These are phyloP conservation scores for Sarcophaga variegata DNA, from an alignment of 2,888 invertebrate genomes.

Conservation along the genomic window DNA sequence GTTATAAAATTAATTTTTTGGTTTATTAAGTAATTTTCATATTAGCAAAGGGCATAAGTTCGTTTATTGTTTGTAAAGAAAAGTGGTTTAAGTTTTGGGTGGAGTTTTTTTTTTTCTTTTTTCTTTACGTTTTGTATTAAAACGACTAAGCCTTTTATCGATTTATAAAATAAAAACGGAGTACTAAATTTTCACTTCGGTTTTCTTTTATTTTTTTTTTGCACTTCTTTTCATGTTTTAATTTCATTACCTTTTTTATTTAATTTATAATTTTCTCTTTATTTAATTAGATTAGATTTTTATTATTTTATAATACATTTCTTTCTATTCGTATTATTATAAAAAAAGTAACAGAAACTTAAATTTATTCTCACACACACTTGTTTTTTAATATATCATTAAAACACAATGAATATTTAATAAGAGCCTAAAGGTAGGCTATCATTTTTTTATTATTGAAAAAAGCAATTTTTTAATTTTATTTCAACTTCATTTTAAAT, in stretches of 20 bases:
- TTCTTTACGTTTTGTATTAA: slow-evolving; percentile 20
- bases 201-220: slow-evolving; percentile 27
- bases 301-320: too few relatives aligned
- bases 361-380: background rate
- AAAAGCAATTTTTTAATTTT: background rate
- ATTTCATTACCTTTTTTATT: slow-evolving; percentile 36
- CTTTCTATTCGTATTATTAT: background rate
- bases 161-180: slow-evolving; percentile 62
- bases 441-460: slow-evolving; percentile 3
- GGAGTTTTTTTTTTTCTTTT: slow-evolving; percentile 52
- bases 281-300: too few relatives aligned
- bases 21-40: too few relatives aligned
- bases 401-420: slow-evolving; percentile 34
- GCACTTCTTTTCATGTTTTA: background rate
- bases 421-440: slow-evolving; percentile 41
- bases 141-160: slow-evolving; percentile 61
- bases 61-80: background rate
- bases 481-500: slow-evolving; percentile 1
- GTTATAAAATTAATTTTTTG: too few relatives aligned
- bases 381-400: slow-evolving; percentile 5
- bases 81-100: slow-evolving; percentile 68
- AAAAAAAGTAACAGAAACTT: slow-evolving; percentile 1
- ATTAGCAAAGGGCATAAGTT: too few relatives aligned
- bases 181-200: slow-evolving; percentile 61
- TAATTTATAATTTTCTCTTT: too few relatives aligned